Percentiles rank a stretch among this genome's conserved stretches.
phyloP scores from a whole-genome alignment of 2,888 invertebrate genomes.

The Dioctria linearis region DNA sequence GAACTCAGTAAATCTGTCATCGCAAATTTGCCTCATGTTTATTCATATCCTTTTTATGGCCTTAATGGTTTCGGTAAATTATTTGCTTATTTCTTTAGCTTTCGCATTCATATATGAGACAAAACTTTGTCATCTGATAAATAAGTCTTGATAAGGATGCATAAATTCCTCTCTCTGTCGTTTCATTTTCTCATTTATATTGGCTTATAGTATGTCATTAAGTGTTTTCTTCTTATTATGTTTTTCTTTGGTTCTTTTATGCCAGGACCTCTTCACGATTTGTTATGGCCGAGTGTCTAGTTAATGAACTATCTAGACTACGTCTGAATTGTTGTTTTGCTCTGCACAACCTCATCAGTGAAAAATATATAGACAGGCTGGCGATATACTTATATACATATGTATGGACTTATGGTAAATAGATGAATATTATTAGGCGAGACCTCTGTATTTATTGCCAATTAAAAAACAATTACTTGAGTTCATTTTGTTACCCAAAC shows the following conservation, averaged over 20 bases:
- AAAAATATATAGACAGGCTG: too few species aligned
- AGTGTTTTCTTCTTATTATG: conserved; percentile 43
- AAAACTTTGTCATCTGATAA: conserved; percentile 51
- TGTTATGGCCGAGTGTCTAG: conserved; percentile 19
- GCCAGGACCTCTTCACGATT: conserved; percentile 3
- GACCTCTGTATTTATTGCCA: conserved; percentile 30
- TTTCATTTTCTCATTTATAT: conserved; percentile 49
- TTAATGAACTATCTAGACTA: neutral
- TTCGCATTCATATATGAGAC: conserved; percentile 35
- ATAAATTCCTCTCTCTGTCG: conserved; percentile 32
- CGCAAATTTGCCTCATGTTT: too few species aligned
- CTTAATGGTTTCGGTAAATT: conserved; percentile 8
- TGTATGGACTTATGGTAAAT: neutral
- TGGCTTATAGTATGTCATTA: conserved; percentile 47
- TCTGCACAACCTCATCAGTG: conserved; percentile 4
- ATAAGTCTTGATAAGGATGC: conserved; percentile 50
- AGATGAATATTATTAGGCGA: conserved; percentile 13
- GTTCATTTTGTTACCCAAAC: conserved; percentile 14
- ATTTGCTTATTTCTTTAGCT: neutral
- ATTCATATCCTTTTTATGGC: too few species aligned
- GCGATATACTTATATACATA: too few species aligned
- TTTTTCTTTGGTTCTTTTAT: conserved; percentile 32
- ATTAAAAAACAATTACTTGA: conserved; percentile 25
- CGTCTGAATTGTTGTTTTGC: conserved; percentile 12
- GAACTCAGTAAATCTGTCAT: too few species aligned